A percentile compares a stretch with the other conserved stretches of the same genome.
Conservation (phyloP, 2,888 invertebrate species). For the Adela reaumurella region DNA sequence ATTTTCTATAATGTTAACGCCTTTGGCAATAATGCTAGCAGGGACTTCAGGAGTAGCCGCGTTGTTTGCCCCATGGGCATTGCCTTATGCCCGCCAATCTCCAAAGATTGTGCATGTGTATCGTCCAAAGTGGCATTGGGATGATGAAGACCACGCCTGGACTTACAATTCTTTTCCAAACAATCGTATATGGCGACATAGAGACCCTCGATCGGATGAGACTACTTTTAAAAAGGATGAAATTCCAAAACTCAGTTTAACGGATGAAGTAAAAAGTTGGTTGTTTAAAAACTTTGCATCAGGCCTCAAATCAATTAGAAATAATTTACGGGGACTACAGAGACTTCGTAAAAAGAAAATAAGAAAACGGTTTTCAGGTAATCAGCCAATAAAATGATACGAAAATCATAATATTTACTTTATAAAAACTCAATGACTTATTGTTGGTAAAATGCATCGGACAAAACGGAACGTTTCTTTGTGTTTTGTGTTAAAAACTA, state of each 20-base stretch:
- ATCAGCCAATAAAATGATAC: background rate
- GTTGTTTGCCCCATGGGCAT: conserved; percentile 62
- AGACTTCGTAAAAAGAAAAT: background rate
- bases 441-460: too few relatives aligned
- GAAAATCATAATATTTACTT: too few relatives aligned
- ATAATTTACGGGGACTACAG: background rate
- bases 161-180: conserved; percentile 34
- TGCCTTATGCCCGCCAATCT: conserved; percentile 49
- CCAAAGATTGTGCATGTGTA: conserved; percentile 33
- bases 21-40: conserved; percentile 59
- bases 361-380: background rate
- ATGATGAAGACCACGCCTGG: conserved; percentile 54
- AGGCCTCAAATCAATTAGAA: background rate
- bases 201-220: background rate
- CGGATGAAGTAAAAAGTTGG: background rate
- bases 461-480: too few relatives aligned
- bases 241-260: background rate
- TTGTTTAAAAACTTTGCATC: background rate
- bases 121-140: conserved; percentile 57
- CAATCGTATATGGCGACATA: conserved; percentile 20
- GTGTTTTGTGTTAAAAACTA: too few relatives aligned
- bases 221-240: background rate
- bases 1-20: conserved; percentile 59
- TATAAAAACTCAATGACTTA: too few relatives aligned
- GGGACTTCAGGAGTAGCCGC: conserved; percentile 60